A percentile compares a stretch with the other conserved stretches of the same genome.
Evolutionary conservation across 2,797 vertebrate genomes (phyloP).

Genomic region (Enteromius radiatus): DNA sequence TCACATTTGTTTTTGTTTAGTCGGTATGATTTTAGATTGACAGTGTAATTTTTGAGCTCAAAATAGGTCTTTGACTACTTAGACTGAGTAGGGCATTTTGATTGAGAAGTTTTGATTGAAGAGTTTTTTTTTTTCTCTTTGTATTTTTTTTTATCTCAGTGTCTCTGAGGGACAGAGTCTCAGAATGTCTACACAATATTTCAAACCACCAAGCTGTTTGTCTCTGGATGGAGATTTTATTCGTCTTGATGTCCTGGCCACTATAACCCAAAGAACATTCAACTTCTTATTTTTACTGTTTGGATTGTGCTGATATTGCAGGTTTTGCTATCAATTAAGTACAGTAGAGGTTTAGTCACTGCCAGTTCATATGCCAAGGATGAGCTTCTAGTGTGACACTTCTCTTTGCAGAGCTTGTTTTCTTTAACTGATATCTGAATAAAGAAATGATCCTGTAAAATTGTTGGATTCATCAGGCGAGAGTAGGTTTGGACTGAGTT

Average conservation of each 20-base stretch:
- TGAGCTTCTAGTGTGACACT: slow-evolving; percentile 9
- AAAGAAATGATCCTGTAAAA: slow-evolving; percentile 5
- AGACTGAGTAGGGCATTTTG: neutral
- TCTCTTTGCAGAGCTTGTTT: slow-evolving; percentile 5
- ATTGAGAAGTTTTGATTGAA: neutral
- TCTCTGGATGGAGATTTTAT: slow-evolving; percentile 49
- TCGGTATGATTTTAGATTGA: slow-evolving; percentile 56
- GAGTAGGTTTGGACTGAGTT: slow-evolving; percentile 60
- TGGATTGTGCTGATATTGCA: slow-evolving; percentile 33
- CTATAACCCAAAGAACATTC: slow-evolving; percentile 59
- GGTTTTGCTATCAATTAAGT: slow-evolving; percentile 23
- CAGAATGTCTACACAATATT: slow-evolving; percentile 6
- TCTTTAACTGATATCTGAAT: neutral
- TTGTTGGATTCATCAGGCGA: slow-evolving; percentile 29
- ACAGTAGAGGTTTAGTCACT: neutral
- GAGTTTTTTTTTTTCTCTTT: too few species aligned
- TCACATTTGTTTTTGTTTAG: slow-evolving; percentile 43
- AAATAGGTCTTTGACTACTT: slow-evolving; percentile 29
- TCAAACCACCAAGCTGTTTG: neutral
- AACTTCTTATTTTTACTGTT: slow-evolving; percentile 57
- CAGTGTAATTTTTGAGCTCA: slow-evolving; percentile 51
- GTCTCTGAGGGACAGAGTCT: neutral
- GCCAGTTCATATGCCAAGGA: slow-evolving; percentile 7
- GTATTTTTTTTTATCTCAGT: neutral
- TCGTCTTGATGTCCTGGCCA: slow-evolving; percentile 35